Conservation (phyloP, 2,113 vertebrate genomes). For the Burhinus oedicnemus region DNA sequence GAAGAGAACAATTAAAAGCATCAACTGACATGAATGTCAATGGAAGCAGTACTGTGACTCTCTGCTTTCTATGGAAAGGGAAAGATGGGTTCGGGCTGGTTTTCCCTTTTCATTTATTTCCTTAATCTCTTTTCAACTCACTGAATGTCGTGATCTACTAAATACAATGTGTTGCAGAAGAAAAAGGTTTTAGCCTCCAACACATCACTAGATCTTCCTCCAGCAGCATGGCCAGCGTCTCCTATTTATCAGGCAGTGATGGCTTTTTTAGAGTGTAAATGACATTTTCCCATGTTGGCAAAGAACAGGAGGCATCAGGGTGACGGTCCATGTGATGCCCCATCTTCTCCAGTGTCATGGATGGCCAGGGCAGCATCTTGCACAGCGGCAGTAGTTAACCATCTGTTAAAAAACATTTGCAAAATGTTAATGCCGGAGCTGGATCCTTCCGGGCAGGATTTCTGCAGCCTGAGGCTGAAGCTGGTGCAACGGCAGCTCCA, state of each 20-base stretch:
- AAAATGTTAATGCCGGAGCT: not conserved
- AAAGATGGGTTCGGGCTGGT: not conserved
- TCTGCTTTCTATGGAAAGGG: not conserved
- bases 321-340: not conserved
- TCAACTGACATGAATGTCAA: not conserved
- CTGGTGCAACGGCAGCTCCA: not conserved
- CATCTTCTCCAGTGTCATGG: not conserved
- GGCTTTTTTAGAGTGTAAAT: not conserved
- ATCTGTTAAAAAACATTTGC: not conserved
- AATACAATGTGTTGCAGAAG: not conserved
- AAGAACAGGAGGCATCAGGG: not conserved
- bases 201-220: not conserved
- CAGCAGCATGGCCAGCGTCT: not conserved
- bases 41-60: not conserved
- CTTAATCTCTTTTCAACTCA: not conserved
- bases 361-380: not conserved
- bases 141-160: fast-evolving
- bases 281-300: not conserved
- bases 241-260: not conserved
- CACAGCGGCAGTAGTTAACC: not conserved
- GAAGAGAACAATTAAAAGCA: not conserved
- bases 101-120: not conserved
- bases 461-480: not conserved
- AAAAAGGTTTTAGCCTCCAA: not conserved
- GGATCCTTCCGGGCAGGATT: not conserved